Percentiles rank a stretch among this genome's conserved stretches.
Evolutionary conservation across 2,113 vertebrate genomes (phyloP).

Genomic region (Rattus norvegicus): DNA sequence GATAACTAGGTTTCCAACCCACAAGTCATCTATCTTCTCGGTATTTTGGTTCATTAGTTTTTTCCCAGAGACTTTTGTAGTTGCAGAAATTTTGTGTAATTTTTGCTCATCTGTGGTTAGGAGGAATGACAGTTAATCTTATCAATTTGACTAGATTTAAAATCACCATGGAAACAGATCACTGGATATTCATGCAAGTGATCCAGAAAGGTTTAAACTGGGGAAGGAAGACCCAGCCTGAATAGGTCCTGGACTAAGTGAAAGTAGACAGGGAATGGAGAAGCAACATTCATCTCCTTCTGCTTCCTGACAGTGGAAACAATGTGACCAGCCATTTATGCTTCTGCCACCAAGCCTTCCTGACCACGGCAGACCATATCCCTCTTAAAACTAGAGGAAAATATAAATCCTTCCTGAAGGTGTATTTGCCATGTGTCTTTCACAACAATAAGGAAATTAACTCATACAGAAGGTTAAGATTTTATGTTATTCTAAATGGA

Average conservation of each 20-base stretch:
- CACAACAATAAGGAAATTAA: background rate
- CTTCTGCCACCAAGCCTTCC: background rate
- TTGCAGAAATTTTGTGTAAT: background rate
- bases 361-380: background rate
- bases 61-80: background rate
- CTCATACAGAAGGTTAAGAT: background rate
- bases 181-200: background rate
- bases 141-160: background rate
- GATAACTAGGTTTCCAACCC: background rate
- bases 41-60: background rate
- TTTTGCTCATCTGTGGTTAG: background rate
- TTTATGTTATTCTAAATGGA: background rate
- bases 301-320: background rate
- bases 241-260: background rate
- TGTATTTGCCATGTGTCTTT: background rate
- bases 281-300: background rate
- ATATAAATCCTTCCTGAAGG: background rate
- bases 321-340: background rate
- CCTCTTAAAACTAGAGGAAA: background rate
- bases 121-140: background rate
- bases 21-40: background rate
- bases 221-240: no score
- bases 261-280: background rate
- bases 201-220: background rate
- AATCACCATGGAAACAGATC: background rate